Conservation (phyloP, 2,888 invertebrate species). For the Synanthedon formicaeformis region DNA sequence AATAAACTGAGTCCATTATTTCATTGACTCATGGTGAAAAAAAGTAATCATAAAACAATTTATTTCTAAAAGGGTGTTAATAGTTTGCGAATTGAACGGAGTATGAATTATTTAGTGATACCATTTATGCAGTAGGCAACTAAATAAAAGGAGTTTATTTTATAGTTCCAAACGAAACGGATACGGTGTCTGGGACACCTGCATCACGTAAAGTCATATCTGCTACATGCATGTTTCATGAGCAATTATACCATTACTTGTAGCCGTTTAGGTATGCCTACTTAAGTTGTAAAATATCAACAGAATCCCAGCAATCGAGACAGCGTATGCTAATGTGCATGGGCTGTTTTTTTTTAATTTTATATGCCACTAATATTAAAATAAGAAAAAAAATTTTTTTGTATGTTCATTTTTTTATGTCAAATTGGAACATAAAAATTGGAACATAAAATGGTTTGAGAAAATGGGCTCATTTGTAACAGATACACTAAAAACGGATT, state of each 20-base stretch:
- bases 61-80: no score
- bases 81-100: background rate
- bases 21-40: no score
- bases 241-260: slow-evolving; percentile 26
- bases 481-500: no score
- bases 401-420: no score
- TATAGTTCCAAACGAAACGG: background rate
- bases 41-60: no score
- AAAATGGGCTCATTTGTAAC: no score
- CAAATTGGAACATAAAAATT: no score
- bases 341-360: no score
- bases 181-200: background rate
- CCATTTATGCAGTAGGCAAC: background rate
- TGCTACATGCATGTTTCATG: slow-evolving; percentile 28
- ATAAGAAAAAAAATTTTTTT: no score
- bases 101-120: background rate
- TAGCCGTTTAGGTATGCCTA: background rate
- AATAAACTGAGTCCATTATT: no score
- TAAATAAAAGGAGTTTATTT: background rate
- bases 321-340: background rate
- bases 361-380: no score
- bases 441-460: no score
- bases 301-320: background rate
- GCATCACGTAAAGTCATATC: background rate
- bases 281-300: background rate